Evolutionary conservation across 1,140 invertebrate genomes (phyloP), one percentile per base, ranked within the genome.

Genomic region (Zaprionus kolodkinae): DNA sequence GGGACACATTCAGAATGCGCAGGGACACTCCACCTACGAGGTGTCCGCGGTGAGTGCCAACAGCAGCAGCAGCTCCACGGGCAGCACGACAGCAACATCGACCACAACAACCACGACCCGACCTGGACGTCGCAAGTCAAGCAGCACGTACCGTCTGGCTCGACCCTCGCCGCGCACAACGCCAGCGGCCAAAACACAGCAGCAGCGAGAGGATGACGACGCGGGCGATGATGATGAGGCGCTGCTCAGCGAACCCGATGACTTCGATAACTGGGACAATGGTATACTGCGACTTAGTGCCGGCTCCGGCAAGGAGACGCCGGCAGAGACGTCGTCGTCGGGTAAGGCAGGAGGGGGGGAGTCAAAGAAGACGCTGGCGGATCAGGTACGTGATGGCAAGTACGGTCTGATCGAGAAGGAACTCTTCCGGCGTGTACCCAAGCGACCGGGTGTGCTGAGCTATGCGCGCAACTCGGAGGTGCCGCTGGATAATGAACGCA

Each of bases 341-440:
- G 78, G 30, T 95, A 40, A 95, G 79, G 27, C 27, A 3, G 62
- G 95, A 96, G 60, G 96, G 97, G 57, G 95, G 96, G 40, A 45
- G n/a, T 17, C n/a, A 11, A 96, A 95, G 81, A 97, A 97, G 88
- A 97, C 96, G 2, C 93, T 97, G 30, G 95, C 96, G 0, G 96
- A 97, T 92, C 96, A 97, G 93, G 96, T 97, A 57, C 95, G 96
- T 50, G 97, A 97, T 84, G 97, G 97, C 10, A 97, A 97, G 93
- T 98, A 98, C 91, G 97, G 96, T 2, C 93, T 98, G 0, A 97
- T 98, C 72, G 96, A 97, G 81, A 96, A 96, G 86, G 97, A 98
- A 92, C 94, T 97, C 56, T 97, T 96, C 85, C 85, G 94, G 0
- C 94, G 94, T 9, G 92, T 93, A 7, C 94, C 95, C 1, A 95